Evolutionary conservation across 2,797 vertebrate species (phyloP).

Genomic region (Taeniopygia guttata): DNA sequence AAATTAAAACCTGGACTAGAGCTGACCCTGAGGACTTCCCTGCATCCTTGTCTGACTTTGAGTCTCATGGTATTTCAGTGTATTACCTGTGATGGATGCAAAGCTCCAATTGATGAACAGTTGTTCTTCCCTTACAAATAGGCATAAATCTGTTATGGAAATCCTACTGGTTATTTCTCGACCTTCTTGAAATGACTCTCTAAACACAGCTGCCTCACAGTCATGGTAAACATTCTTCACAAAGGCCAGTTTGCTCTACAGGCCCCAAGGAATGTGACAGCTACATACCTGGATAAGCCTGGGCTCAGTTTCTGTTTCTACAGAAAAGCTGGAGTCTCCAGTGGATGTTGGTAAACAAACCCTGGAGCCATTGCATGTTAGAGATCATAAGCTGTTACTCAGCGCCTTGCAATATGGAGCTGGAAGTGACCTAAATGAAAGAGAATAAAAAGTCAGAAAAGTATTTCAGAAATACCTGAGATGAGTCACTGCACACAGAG

Average conservation of each 20-base stretch:
- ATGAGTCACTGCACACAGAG: background rate
- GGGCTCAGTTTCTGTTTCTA: conserved; percentile 42
- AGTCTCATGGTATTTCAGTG: background rate
- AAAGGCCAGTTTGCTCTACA: conserved; percentile 59
- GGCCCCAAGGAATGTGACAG: conserved; percentile 69
- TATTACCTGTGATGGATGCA: background rate
- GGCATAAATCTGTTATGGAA: background rate
- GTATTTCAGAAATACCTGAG: background rate
- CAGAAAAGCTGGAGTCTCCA: conserved; percentile 18
- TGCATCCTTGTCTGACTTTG: background rate
- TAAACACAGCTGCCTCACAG: conserved; percentile 64
- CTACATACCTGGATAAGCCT: conserved; percentile 64
- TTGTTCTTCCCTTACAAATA: background rate
- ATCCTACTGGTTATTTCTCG: conserved; percentile 23
- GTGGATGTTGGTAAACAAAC: conserved; percentile 45
- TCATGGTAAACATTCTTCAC: conserved; percentile 60
- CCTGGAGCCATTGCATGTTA: conserved; percentile 3
- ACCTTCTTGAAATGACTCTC: conserved; percentile 27
- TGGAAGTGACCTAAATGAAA: conserved; percentile 6
- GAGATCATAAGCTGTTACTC: background rate
- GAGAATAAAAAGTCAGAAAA: background rate
- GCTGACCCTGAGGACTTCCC: background rate
- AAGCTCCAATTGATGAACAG: background rate
- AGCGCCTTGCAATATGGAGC: background rate
- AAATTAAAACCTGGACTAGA: background rate